phyloP scores from a whole-genome alignment of 2,888 invertebrate genomes.

The Andrena fulva region DNA sequence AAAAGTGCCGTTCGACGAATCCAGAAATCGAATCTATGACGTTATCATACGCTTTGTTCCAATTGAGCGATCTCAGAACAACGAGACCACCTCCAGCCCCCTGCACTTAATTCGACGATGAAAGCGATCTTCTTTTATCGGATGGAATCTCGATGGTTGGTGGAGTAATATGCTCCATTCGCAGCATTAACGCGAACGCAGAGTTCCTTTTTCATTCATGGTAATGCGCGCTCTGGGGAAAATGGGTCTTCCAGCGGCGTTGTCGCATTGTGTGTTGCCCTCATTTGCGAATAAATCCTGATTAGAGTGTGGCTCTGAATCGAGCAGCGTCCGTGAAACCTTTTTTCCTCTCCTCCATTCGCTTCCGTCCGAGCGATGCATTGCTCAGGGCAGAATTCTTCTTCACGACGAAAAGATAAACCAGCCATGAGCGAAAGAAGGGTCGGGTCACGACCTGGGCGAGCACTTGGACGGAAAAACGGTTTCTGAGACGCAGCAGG shows the following conservation, averaged over 20 bases:
- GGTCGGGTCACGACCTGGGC: neutral
- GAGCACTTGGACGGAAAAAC: no score
- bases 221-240: constrained; percentile 28
- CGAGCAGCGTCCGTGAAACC: constrained; percentile 17
- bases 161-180: constrained; percentile 37
- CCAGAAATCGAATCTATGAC: neutral
- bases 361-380: constrained; percentile 26
- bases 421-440: constrained; percentile 12
- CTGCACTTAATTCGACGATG: no score
- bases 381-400: constrained; percentile 44
- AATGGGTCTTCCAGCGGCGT: constrained; percentile 35
- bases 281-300: constrained; percentile 63
- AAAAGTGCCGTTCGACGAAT: neutral
- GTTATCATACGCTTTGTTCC: neutral
- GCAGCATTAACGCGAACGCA: constrained; percentile 42
- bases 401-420: constrained; percentile 50
- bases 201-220: constrained; percentile 43
- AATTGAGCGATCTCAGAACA: no score
- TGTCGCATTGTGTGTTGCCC: constrained; percentile 54
- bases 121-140: no score
- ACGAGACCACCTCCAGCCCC: no score
- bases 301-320: constrained; percentile 53
- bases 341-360: neutral
- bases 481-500: no score
- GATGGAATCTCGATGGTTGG: no score